Conservation (phyloP, 2,888 invertebrate genomes). For the Drosophila picticornis region DNA sequence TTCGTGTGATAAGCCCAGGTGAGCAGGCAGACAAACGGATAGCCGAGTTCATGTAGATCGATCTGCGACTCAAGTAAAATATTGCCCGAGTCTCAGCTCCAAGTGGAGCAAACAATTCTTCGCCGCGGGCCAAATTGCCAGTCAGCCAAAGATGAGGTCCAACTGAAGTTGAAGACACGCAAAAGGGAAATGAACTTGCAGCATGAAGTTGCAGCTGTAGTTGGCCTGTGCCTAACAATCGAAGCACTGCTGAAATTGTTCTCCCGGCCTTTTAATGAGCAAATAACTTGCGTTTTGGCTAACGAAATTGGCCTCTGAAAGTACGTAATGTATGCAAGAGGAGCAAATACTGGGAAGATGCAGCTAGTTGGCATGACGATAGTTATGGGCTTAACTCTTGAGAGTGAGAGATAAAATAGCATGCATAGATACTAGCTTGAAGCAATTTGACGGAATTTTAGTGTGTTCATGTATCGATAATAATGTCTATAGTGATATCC, state of each 20-base stretch:
- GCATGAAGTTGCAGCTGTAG: slow-evolving; percentile 6
- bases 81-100: slow-evolving; percentile 62
- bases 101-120: slow-evolving; percentile 47
- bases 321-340: slow-evolving; percentile 60
- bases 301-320: slow-evolving; percentile 54
- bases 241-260: slow-evolving; percentile 48
- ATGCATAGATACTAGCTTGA: not conserved
- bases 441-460: not conserved
- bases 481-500: not conserved
- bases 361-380: slow-evolving; percentile 36
- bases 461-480: not conserved
- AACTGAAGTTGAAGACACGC: slow-evolving; percentile 45
- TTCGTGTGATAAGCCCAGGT: slow-evolving; percentile 71
- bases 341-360: slow-evolving; percentile 24
- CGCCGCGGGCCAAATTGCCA: slow-evolving; percentile 66
- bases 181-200: slow-evolving; percentile 49
- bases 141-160: slow-evolving; percentile 26
- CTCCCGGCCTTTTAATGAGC: slow-evolving; percentile 66
- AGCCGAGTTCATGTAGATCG: slow-evolving; percentile 54
- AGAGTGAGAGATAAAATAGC: slow-evolving; percentile 11
- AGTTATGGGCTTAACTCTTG: slow-evolving; percentile 24
- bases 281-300: slow-evolving; percentile 59
- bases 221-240: slow-evolving; percentile 55
- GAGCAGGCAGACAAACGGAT: slow-evolving; percentile 7
- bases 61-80: slow-evolving; percentile 71